Base-by-base conservation (phyloP, 2,888 invertebrate genomes). In the Pegoplata infirma region DNA sequence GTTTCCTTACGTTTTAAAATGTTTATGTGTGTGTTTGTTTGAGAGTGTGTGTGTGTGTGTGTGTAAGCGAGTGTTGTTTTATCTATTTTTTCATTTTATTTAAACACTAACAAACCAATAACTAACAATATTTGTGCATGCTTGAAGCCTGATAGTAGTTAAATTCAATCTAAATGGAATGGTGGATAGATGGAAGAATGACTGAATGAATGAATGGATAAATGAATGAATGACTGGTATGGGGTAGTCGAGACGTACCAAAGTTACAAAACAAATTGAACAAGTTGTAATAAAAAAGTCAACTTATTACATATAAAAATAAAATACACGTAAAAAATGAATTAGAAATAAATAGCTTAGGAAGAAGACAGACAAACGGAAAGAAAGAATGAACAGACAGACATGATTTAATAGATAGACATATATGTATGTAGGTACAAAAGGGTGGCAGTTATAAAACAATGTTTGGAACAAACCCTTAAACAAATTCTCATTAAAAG, bases 331-430 rank as follows among this genome's bases (percentile, higher is more conserved):
- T 71, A 71, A 71, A 71, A 61, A 59, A 40, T 28, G 59, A 71
- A 71, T 71, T 61, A 71, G 59, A 71, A 71, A 69, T 69, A 69
- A 69, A 58, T 58, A 68, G 58, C 68, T 68, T 36, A 58, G 68
- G 49, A 58, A 36, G 16, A 21, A 23, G 21, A 49, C 5, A 17
- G 1, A 12, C 19, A 23, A 14, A 14, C 21, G 5, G 40, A n/a
- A 40, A 44, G 14, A 40, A n/a, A 21, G n/a, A 14, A 14, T 14
- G 3, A 25, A 25, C 3, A n/a, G 36, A 7, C 51, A 32, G 55
- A 55, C 46, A 46, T 56, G n/a, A n/a, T n/a, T n/a, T n/a, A n/a
- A n/a, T n/a, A n/a, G n/a, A n/a, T n/a, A n/a, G n/a, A n/a, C n/a
- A n/a, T n/a, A n/a, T n/a, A n/a, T n/a, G n/a, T n/a, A n/a, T n/a